These are phyloP conservation scores for Todus mexicanus DNA, from an alignment of 2,797 vertebrate species.

Conservation along the genomic window DNA sequence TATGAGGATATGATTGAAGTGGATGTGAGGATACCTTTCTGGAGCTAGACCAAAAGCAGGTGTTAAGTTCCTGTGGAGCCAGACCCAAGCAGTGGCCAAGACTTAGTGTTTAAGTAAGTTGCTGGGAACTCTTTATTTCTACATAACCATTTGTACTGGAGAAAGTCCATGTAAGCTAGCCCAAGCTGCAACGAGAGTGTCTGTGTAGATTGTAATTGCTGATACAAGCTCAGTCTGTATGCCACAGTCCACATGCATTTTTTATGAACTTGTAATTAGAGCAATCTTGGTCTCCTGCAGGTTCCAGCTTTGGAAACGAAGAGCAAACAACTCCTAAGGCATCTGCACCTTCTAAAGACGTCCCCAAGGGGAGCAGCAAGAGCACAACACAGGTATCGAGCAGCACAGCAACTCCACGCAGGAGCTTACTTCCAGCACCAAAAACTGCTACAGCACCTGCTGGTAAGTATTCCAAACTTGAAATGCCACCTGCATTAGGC, in stretches of 20 bases:
- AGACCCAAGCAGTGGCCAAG: neutral
- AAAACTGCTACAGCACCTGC: constrained; percentile 73
- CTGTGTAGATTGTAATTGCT: neutral
- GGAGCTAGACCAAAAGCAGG: neutral
- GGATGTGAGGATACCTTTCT: neutral
- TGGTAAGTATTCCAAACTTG: constrained; percentile 69
- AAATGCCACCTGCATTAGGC: neutral
- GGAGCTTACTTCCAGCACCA: constrained; percentile 83
- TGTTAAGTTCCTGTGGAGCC: neutral
- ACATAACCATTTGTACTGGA: neutral
- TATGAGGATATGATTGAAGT: neutral
- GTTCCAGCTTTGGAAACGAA: constrained; percentile 79
- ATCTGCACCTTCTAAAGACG: constrained; percentile 71
- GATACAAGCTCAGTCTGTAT: neutral
- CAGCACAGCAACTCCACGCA: constrained; percentile 75
- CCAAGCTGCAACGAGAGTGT: neutral
- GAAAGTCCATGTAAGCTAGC: neutral
- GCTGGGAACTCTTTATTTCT: neutral
- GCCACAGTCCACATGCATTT: constrained; percentile 43
- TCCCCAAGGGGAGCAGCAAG: constrained; percentile 69
- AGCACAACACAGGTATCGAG: constrained; percentile 66
- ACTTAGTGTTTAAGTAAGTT: neutral
- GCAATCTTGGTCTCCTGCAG: constrained; percentile 66
- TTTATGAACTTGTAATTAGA: constrained; percentile 67
- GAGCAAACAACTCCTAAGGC: constrained; percentile 75